Evolutionary conservation across 1,140 invertebrate genomes (phyloP).

Genomic region (Vanessa tameamea): DNA sequence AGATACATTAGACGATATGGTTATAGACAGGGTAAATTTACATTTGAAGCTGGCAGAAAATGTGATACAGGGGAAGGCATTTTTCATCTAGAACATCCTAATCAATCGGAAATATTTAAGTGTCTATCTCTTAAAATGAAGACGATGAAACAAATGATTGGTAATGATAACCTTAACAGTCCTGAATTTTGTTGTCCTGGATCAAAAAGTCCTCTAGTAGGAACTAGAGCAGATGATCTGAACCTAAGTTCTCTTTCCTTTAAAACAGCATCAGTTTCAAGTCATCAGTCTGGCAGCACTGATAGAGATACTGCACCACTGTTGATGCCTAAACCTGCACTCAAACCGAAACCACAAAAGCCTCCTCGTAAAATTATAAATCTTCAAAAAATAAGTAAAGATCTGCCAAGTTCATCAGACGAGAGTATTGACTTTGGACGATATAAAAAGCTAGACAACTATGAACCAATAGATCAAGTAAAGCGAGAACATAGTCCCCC

Average conservation of each 20-base stretch:
- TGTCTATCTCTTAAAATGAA: slow-evolving; percentile 91
- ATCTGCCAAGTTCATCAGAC: slow-evolving; percentile 62
- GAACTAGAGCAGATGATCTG: slow-evolving; percentile 81
- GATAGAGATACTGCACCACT: slow-evolving; percentile 72
- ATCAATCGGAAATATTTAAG: slow-evolving; percentile 90
- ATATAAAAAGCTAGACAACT: slow-evolving; percentile 76
- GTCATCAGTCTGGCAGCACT: slow-evolving; percentile 64
- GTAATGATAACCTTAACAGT: slow-evolving; percentile 83
- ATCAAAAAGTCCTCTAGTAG: slow-evolving; percentile 86
- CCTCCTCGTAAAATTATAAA: slow-evolving; percentile 83
- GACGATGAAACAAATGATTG: slow-evolving; percentile 90
- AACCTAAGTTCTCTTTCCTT: slow-evolving; percentile 76
- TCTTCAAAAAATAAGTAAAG: slow-evolving; percentile 76
- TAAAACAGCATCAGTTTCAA: slow-evolving; percentile 71
- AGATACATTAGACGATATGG: slow-evolving; percentile 92
- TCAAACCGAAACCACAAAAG: slow-evolving; percentile 84
- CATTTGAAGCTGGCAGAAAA: slow-evolving; percentile 94
- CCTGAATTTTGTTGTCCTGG: slow-evolving; percentile 87
- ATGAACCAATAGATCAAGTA: slow-evolving; percentile 75
- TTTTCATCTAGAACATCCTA: slow-evolving; percentile 89
- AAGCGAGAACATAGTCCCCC: slow-evolving; percentile 62
- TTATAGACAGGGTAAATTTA: slow-evolving; percentile 90
- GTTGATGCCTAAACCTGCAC: slow-evolving; percentile 74
- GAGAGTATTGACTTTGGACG: slow-evolving; percentile 73
- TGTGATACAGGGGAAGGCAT: slow-evolving; percentile 92